A percentile compares a stretch with the other conserved stretches of the same genome.
Evolutionary conservation across 1,140 invertebrate genomes (phyloP).

Genomic region (Bombus soroeensis): DNA sequence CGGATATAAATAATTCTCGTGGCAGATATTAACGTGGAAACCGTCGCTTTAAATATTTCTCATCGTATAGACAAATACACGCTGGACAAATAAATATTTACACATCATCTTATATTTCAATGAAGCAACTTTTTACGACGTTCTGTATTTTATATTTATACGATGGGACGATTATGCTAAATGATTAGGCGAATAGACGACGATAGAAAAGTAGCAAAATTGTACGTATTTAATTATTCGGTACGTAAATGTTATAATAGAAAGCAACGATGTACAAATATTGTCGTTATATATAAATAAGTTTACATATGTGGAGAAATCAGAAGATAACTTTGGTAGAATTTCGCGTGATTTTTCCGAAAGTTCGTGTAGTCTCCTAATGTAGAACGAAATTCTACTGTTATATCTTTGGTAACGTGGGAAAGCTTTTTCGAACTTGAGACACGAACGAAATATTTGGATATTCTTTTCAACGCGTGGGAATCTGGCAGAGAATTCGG

Average conservation of each 20-base stretch:
- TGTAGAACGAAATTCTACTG: neutral
- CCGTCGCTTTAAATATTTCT: neutral
- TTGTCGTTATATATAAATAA: too few relatives aligned
- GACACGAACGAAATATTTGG: conserved; percentile 1
- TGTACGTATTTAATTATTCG: too few relatives aligned
- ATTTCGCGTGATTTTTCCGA: neutral
- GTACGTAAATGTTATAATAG: too few relatives aligned
- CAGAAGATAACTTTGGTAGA: neutral
- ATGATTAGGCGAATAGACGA: too few relatives aligned
- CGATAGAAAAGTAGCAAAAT: too few relatives aligned
- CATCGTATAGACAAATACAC: neutral
- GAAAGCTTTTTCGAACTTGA: neutral
- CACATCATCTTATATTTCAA: too few relatives aligned
- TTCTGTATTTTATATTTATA: too few relatives aligned
- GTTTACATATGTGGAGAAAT: too few relatives aligned
- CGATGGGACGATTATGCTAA: too few relatives aligned
- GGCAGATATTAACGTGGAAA: neutral
- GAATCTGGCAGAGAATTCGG: neutral
- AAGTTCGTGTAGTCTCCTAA: neutral
- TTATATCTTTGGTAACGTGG: neutral
- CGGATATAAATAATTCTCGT: neutral
- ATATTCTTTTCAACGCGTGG: neutral
- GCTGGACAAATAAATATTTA: neutral
- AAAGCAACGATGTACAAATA: too few relatives aligned
- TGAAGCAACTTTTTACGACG: too few relatives aligned